phyloP scores from a whole-genome alignment of 2,888 invertebrate species.

The Lasioglossum marginatum region DNA sequence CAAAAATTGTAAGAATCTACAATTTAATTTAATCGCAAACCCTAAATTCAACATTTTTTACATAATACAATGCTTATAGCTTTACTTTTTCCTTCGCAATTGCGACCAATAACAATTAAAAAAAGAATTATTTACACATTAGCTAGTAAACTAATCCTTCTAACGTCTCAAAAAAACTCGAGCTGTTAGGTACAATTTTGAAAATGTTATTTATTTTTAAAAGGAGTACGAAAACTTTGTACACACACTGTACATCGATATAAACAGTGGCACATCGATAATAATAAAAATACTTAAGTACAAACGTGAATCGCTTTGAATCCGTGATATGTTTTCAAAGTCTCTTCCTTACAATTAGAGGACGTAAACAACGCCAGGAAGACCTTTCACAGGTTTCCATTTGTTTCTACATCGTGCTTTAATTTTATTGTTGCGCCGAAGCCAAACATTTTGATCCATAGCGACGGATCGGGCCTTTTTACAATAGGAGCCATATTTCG shows the following conservation, averaged over 20 bases:
- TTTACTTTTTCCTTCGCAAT: no score
- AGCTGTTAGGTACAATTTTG: no score
- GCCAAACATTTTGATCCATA: not conserved
- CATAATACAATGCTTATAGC: no score
- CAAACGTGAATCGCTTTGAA: conserved; percentile 19
- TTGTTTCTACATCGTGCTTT: not conserved
- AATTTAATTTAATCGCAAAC: no score
- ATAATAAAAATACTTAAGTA: conserved; percentile 29
- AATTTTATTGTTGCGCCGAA: not conserved
- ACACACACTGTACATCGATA: not conserved
- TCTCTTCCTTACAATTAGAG: not conserved
- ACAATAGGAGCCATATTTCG: conserved; percentile 20
- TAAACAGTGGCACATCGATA: conserved; percentile 8
- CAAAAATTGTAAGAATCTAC: no score
- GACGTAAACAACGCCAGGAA: not conserved
- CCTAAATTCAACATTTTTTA: no score
- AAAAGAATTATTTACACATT: no score
- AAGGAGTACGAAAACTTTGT: no score
- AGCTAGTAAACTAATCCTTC: no score
- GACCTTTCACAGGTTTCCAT: not conserved
- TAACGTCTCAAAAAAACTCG: no score
- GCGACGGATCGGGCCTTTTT: not conserved
- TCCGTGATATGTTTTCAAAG: conserved; percentile 26
- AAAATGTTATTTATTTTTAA: no score
- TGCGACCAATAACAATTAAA: no score